Base-by-base conservation (phyloP, 2,888 invertebrate species). In the Pilophorus perplexus region DNA sequence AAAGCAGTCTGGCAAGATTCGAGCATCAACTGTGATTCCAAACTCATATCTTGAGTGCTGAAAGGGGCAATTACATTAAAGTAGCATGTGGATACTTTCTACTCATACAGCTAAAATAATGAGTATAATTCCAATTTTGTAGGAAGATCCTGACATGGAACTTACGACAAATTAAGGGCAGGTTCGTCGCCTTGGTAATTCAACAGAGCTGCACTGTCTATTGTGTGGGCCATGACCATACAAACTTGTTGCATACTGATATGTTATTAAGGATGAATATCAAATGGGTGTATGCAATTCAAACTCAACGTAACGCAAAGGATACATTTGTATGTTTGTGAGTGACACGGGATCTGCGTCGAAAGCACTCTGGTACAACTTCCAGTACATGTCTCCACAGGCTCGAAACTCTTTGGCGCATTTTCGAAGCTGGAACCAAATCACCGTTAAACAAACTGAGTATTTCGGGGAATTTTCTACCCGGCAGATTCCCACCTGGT, bases 301-400 rank as follows among this genome's bases (percentile, higher is more conserved):
- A n/a, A n/a, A n/a, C 33, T 33, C 28, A 8, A 28, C 28, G 4
- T 55, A 20, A 25, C n/a, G 5, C 67, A 64, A 66, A 73, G 76
- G 78, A 79, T 80, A 84, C 82, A 86, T 80, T 77, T 86, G 85
- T 69, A 90, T 82, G 74, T 88, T 88, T 71, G 85, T 84, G 44
- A 92, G 77, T 0, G 90, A 88, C 2, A 84, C 82, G 4, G 87
- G 85, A 79, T 93, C 92, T 1, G 91, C 90, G 79, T 92, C 91
- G 75, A 93, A 92, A 2, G 89, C 88, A 0, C 88, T 86, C 76
- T 89, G 88, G 76, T 90, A 90, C 3, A 93, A 79, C 67, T 85
- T 85, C 74, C 87, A 85, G 74, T 89, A 90, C 67, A 84, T 81
- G 57, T 88, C 87, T 42, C 87, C 86, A 70, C 90, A 85, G 1